phyloP scores from a whole-genome alignment of 2,888 invertebrate species.

The Himalopsyche tibetana region DNA sequence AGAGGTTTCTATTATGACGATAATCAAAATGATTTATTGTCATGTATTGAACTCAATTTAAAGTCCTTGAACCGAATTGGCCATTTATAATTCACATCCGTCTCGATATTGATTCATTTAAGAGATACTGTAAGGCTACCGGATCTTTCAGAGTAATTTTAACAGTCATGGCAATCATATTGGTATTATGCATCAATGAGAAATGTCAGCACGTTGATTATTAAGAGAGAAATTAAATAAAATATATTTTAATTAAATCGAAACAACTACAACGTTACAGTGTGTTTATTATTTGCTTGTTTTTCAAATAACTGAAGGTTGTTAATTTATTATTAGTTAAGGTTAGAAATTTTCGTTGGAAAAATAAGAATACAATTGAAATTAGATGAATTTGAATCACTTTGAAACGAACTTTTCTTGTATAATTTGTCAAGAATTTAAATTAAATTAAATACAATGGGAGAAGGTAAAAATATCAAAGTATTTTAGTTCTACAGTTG shows the following conservation, averaged over 20 bases:
- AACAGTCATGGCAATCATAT: background rate
- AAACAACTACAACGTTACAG: background rate
- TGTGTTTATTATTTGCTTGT: background rate
- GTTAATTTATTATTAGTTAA: too few species aligned
- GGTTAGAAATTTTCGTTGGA: too few species aligned
- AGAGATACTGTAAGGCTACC: background rate
- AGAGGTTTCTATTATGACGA: background rate
- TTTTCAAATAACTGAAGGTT: too few species aligned
- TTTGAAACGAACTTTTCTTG: too few species aligned
- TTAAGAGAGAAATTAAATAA: background rate
- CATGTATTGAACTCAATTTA: background rate
- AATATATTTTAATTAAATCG: background rate
- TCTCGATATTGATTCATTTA: background rate
- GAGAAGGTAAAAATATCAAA: too few species aligned
- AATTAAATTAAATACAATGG: too few species aligned
- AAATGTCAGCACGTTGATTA: background rate
- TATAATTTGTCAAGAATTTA: too few species aligned
- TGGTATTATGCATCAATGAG: too few species aligned
- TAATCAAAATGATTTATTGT: background rate
- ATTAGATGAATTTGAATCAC: too few species aligned
- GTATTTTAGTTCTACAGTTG: too few species aligned
- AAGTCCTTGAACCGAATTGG: conserved; percentile 17
- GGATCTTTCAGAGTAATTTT: background rate
- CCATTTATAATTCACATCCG: background rate
- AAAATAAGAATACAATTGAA: too few species aligned